Percentiles rank a stretch among this genome's conserved stretches.
Conservation (phyloP, 1,140 invertebrate species). For the Psilanteris sp. region DNA sequence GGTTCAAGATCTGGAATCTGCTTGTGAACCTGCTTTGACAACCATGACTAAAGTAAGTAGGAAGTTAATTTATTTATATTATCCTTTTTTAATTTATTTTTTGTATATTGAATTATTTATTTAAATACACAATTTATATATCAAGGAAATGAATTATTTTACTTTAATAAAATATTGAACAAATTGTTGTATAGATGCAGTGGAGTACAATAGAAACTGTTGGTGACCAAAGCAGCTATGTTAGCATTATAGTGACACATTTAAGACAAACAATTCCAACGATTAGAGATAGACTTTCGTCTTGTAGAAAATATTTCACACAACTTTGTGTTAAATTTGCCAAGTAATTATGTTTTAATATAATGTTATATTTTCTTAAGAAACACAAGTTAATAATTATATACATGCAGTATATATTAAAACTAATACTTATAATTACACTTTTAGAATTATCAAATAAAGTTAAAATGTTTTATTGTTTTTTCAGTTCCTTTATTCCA, state of each 20-base stretch:
- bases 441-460: no score
- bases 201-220: conserved; percentile 96
- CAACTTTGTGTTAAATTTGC: conserved; percentile 98
- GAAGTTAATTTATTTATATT: no score
- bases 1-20: conserved; percentile 96
- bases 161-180: no score
- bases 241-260: conserved; percentile 93
- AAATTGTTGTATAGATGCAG: conserved; percentile 87
- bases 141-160: no score
- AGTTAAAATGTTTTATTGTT: no score
- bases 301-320: conserved; percentile 98
- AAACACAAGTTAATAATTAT: not conserved
- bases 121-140: no score
- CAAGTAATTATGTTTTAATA: conserved; percentile 84
- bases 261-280: conserved; percentile 93
- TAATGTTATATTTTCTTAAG: conserved; percentile 10
- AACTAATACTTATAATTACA: no score
- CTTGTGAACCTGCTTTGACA: conserved; percentile 95
- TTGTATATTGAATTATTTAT: no score
- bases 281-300: conserved; percentile 94
- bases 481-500: conserved; percentile 92
- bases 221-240: conserved; percentile 97
- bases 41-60: conserved; percentile 95
- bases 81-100: no score
- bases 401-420: no score